phyloP scores from a whole-genome alignment of 1,140 invertebrate species.

The Zophobas atratus region DNA sequence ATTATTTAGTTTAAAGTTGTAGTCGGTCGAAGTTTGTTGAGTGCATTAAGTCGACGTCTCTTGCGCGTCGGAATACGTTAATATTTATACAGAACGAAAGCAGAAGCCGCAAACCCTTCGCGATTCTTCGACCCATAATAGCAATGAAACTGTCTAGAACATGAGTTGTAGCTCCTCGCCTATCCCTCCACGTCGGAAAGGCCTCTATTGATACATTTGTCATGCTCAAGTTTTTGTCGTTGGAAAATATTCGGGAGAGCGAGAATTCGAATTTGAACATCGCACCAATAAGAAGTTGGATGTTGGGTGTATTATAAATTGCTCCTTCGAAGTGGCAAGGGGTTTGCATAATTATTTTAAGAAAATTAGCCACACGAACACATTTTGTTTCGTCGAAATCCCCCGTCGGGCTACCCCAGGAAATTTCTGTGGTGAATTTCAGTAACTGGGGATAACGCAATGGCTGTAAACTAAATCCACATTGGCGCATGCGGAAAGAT shows the following conservation, averaged over 20 bases:
- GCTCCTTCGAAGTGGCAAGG: constrained; percentile 5
- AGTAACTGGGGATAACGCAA: constrained; percentile 33
- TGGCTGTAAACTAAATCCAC: constrained; percentile 44
- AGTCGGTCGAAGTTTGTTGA: not conserved
- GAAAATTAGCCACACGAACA: constrained; percentile 24
- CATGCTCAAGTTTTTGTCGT: constrained; percentile 38
- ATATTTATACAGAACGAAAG: constrained; percentile 37
- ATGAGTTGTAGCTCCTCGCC: constrained; percentile 20
- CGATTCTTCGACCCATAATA: constrained; percentile 34
- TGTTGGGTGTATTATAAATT: constrained; percentile 23
- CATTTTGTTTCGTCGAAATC: constrained; percentile 26
- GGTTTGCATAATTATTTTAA: constrained; percentile 38
- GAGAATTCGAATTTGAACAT: constrained; percentile 32
- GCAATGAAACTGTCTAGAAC: constrained; percentile 30
- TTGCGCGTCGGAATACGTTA: constrained; percentile 30
- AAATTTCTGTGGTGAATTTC: constrained; percentile 33
- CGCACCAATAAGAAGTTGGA: constrained; percentile 11
- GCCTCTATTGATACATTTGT: constrained; percentile 41
- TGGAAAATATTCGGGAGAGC: constrained; percentile 16
- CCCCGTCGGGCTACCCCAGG: not conserved
- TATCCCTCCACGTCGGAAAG: constrained; percentile 32
- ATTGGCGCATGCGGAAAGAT: constrained; percentile 46
- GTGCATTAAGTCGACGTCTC: constrained; percentile 33
- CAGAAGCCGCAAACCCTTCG: constrained; percentile 36
- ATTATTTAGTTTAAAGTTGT: constrained; percentile 4